These are phyloP conservation scores for Corvus moneduloides DNA, from an alignment of 2,113 vertebrate genomes.

Conservation along the genomic window DNA sequence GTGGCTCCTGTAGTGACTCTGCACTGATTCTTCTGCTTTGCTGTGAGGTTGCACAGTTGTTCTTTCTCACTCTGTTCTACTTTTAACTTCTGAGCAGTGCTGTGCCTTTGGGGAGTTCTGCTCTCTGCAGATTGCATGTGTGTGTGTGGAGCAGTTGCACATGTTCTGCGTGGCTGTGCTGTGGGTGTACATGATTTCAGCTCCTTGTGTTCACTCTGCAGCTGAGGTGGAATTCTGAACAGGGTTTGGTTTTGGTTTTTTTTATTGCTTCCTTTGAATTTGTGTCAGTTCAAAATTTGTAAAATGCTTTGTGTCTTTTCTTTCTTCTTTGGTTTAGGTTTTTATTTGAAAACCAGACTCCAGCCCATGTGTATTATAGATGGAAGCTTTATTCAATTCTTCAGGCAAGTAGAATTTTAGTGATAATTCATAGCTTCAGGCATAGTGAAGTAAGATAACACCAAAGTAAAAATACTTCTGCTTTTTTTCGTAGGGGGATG, in stretches of 20 bases:
- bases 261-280: background rate
- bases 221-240: background rate
- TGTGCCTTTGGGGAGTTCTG: background rate
- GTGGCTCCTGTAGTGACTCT: background rate
- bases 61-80: background rate
- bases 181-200: background rate
- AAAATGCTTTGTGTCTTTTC: conserved; percentile 1
- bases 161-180: background rate
- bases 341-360: conserved; percentile 99
- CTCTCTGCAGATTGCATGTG: background rate
- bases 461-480: background rate
- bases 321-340: conserved; percentile 77
- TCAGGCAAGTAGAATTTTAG: conserved; percentile 79
- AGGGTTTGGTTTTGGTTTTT: background rate
- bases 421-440: background rate
- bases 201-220: background rate
- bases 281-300: background rate
- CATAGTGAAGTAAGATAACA: background rate
- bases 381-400: conserved; percentile 98
- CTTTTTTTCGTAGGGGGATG: conserved; percentile 82
- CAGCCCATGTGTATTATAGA: conserved; percentile 97
- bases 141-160: background rate
- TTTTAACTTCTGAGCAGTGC: background rate
- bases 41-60: background rate
- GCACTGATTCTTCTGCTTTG: background rate